These are phyloP conservation scores for Pilophorus perplexus DNA, from an alignment of 2,888 invertebrate genomes.

Conservation along the genomic window DNA sequence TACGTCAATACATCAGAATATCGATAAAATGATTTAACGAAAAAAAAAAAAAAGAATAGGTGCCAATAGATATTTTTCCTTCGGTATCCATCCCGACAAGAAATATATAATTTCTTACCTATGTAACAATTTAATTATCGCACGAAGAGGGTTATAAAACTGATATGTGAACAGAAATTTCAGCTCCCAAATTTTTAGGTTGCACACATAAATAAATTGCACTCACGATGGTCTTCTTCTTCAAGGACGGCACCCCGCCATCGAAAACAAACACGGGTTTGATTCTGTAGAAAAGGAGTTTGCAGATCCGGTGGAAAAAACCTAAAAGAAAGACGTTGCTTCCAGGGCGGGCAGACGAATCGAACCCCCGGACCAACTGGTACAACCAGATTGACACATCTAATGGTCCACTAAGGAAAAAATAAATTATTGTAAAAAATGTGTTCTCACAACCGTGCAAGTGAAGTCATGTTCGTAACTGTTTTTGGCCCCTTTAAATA, in stretches of 20 bases:
- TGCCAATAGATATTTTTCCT: no score
- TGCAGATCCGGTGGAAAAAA: constrained; percentile 90
- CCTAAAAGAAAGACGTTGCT: constrained; percentile 92
- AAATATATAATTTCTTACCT: no score
- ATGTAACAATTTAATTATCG: no score
- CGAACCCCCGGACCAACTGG: constrained; percentile 93
- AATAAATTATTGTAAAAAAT: not conserved
- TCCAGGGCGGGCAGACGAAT: constrained; percentile 73
- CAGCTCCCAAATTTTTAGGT: not conserved
- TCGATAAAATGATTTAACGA: no score
- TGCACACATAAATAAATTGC: constrained; percentile 52
- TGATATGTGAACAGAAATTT: no score
- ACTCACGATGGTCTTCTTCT: constrained; percentile 87
- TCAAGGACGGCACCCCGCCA: constrained; percentile 88
- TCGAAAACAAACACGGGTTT: constrained; percentile 99
- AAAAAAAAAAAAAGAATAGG: no score
- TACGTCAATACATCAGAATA: no score
- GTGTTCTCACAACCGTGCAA: not conserved
- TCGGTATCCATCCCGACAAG: no score
- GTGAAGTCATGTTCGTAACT: no score
- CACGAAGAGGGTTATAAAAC: no score
- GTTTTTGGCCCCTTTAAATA: no score
- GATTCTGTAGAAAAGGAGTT: constrained; percentile 90
- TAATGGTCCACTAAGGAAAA: constrained; percentile 52
- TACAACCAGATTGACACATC: constrained; percentile 99